These are phyloP conservation scores for Numenius arquata DNA, from an alignment of 2,113 vertebrate species.

Conservation along the genomic window DNA sequence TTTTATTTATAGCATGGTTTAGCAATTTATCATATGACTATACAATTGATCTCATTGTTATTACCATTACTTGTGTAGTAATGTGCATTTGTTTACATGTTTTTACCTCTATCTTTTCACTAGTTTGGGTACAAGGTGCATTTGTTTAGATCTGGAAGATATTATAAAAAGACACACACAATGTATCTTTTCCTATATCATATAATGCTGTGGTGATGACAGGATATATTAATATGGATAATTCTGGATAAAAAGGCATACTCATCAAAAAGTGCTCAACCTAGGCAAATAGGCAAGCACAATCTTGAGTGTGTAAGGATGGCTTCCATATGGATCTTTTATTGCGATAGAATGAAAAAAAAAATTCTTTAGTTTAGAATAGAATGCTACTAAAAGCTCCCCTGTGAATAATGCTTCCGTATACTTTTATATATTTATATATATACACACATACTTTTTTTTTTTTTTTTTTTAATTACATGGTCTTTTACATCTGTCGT, in stretches of 20 bases:
- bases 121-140: not conserved
- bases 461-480: not conserved
- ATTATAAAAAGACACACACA: not conserved
- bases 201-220: not conserved
- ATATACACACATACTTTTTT: fast-evolving
- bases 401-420: not conserved
- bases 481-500: not conserved
- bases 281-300: not conserved
- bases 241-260: not conserved
- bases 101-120: not conserved
- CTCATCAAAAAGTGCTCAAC: not conserved
- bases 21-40: not conserved
- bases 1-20: not conserved
- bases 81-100: not conserved
- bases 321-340: not conserved
- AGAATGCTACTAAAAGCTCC: not conserved
- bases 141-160: not conserved
- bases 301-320: not conserved
- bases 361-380: not conserved
- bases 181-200: not conserved
- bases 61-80: not conserved
- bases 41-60: not conserved
- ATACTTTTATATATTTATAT: not conserved
- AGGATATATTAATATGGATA: not conserved
- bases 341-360: not conserved